A percentile compares a stretch with the other conserved stretches of the same genome.
Conservation (phyloP, 2,888 invertebrate genomes). For the Eilema griseolum region DNA sequence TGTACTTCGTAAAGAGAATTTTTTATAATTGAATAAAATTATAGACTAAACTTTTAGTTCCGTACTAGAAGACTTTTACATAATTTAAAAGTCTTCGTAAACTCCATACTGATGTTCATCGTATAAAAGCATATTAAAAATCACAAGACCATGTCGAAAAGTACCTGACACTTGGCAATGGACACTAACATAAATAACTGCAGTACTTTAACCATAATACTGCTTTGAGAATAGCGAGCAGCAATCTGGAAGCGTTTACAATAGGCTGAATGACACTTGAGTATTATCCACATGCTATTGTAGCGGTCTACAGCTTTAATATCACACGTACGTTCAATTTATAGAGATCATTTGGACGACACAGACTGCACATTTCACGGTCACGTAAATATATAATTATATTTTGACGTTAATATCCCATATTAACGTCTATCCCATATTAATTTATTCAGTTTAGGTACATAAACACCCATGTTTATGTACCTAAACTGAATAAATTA, state of each 20-base stretch:
- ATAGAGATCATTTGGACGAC: constrained; percentile 11
- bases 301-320: constrained; percentile 17
- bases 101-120: background rate
- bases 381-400: background rate
- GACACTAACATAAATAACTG: constrained; percentile 20
- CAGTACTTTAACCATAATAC: constrained; percentile 19
- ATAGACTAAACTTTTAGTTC: background rate
- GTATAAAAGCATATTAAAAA: background rate
- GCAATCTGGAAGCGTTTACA: constrained; percentile 18
- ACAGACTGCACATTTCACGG: background rate
- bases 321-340: constrained; percentile 18
- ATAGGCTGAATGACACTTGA: constrained; percentile 19
- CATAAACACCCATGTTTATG: too few relatives aligned
- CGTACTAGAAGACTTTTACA: background rate
- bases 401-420: too few relatives aligned
- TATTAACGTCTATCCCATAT: too few relatives aligned
- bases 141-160: background rate
- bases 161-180: constrained; percentile 14
- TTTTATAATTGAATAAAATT: too few relatives aligned
- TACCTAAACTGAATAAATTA: too few relatives aligned
- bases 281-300: constrained; percentile 20
- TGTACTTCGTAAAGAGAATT: too few relatives aligned
- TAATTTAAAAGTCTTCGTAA: background rate
- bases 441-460: too few relatives aligned
- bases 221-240: constrained; percentile 21